Evolutionary conservation across 2,888 invertebrate species (phyloP).

Genomic region (Morpho achilles): DNA sequence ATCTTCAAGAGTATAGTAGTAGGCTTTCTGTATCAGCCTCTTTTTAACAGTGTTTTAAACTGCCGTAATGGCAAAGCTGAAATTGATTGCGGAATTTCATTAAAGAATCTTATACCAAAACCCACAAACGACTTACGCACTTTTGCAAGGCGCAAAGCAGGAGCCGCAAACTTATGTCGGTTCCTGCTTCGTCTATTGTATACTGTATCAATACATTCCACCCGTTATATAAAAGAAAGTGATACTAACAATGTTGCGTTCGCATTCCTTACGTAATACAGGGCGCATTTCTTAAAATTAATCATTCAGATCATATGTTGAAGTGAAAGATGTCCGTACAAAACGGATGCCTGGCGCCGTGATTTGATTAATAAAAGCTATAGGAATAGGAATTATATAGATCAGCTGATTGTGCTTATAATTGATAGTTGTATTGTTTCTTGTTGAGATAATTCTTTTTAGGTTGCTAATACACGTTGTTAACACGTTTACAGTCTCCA

Average conservation of each 20-base stretch:
- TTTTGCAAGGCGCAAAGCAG: no score
- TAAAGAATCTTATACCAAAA: no score
- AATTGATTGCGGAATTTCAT: no score
- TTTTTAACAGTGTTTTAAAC: no score
- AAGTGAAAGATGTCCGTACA: slow-evolving; percentile 71
- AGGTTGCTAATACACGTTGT: no score
- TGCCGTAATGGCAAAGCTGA: no score
- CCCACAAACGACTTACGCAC: no score
- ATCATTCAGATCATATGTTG: slow-evolving; percentile 51
- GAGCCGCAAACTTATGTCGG: no score
- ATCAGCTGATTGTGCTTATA: slow-evolving; percentile 16
- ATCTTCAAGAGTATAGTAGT: no score
- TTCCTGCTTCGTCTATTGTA: no score
- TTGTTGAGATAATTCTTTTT: background rate
- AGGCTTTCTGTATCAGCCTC: no score
- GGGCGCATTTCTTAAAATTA: slow-evolving; percentile 58
- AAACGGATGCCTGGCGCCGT: slow-evolving; percentile 63
- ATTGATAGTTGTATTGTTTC: background rate
- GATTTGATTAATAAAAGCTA: slow-evolving; percentile 28
- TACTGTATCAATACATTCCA: background rate
- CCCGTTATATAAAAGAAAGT: slow-evolving; percentile 62
- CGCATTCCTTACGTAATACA: slow-evolving; percentile 67
- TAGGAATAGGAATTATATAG: slow-evolving; percentile 11
- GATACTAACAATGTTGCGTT: slow-evolving; percentile 44
- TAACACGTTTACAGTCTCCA: no score